Percentiles rank a stretch among this genome's conserved stretches.
phyloP scores from a whole-genome alignment of 2,888 invertebrate genomes.

The Parnassius apollo region DNA sequence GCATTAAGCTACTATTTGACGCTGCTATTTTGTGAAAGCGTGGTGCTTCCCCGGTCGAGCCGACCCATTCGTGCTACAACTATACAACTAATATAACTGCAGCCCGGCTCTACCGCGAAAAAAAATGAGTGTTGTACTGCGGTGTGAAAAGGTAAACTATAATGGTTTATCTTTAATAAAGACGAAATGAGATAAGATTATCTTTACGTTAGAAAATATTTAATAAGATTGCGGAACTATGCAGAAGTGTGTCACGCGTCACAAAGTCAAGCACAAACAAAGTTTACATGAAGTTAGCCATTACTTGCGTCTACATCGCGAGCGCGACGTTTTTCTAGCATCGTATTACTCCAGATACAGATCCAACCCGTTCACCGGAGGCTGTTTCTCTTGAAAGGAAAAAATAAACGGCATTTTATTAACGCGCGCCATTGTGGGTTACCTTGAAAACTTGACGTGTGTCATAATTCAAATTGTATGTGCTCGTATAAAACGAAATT shows the following conservation, averaged over 20 bases:
- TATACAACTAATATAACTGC: too few relatives aligned
- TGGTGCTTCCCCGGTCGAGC: too few relatives aligned
- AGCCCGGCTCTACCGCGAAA: too few relatives aligned
- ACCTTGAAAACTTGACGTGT: neutral
- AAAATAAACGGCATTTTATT: constrained; percentile 35
- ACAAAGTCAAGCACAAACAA: constrained; percentile 24
- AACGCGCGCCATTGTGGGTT: constrained; percentile 15
- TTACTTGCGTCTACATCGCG: constrained; percentile 33
- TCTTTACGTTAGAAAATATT: neutral
- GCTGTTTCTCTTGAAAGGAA: constrained; percentile 37
- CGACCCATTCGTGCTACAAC: too few relatives aligned
- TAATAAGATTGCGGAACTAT: constrained; percentile 8
- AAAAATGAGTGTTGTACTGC: too few relatives aligned
- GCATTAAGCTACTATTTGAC: too few relatives aligned
- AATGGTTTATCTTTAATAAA: too few relatives aligned
- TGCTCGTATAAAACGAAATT: too few relatives aligned
- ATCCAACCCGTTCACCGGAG: constrained; percentile 39
- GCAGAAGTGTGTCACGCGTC: constrained; percentile 10
- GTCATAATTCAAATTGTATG: too few relatives aligned
- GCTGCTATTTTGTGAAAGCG: too few relatives aligned
- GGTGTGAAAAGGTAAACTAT: too few relatives aligned
- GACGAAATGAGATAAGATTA: too few relatives aligned
- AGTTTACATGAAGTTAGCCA: constrained; percentile 27
- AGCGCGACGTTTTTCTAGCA: constrained; percentile 39
- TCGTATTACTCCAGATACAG: constrained; percentile 48